Percentiles rank a stretch among this genome's conserved stretches.
These are phyloP conservation scores for Leptopilina boulardi DNA, from an alignment of 1,140 invertebrate species.

Conservation along the genomic window DNA sequence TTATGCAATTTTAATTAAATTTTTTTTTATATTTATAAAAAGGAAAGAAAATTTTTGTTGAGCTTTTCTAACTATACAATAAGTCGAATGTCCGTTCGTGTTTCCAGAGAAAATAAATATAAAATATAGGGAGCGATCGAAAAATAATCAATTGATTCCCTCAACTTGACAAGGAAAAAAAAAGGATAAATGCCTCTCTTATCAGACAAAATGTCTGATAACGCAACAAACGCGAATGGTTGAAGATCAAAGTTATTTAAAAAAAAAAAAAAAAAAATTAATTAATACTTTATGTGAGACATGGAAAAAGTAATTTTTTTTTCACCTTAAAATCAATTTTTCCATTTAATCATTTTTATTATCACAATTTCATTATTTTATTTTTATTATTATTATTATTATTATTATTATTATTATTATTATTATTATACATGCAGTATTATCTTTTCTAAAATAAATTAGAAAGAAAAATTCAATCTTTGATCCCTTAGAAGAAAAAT, in stretches of 20 bases:
- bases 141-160: conserved; percentile 27
- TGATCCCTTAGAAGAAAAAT: too few species aligned
- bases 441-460: too few species aligned
- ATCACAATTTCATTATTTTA: too few species aligned
- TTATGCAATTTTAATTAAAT: too few species aligned
- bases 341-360: too few species aligned
- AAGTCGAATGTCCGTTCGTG: not conserved
- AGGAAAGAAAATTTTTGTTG: not conserved
- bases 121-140: not conserved
- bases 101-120: not conserved
- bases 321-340: too few species aligned
- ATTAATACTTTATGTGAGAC: not conserved
- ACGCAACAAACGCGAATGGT: not conserved
- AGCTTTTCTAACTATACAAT: too few species aligned
- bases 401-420: too few species aligned
- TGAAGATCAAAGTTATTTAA: conserved; percentile 20
- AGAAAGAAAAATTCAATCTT: too few species aligned
- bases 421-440: too few species aligned
- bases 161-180: conserved; percentile 1
- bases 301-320: not conserved
- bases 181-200: conserved; percentile 19
- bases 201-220: conserved; percentile 20
- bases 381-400: too few species aligned
- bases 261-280: conserved; percentile 15
- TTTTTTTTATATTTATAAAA: not conserved